A percentile compares a stretch with the other conserved stretches of the same genome.
phyloP scores from a whole-genome alignment of 2,888 invertebrate genomes.

The Oscheius myriophilus region DNA sequence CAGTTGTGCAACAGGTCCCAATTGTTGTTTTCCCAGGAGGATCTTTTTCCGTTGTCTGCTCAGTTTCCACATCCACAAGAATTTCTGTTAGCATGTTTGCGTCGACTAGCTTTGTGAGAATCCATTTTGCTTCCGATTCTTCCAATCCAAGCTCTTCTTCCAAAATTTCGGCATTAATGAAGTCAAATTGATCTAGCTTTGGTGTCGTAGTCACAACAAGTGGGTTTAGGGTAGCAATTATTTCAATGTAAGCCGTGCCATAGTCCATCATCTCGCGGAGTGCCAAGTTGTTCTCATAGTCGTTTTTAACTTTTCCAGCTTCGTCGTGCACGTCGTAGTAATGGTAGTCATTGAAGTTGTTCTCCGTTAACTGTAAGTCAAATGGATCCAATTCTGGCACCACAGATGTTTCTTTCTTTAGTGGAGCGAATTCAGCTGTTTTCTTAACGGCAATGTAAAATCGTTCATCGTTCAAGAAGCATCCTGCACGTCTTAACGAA shows the following conservation, averaged over 20 bases:
- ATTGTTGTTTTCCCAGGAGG: no score
- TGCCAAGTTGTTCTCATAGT: neutral
- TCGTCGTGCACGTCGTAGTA: constrained; percentile 12
- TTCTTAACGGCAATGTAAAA: constrained; percentile 12
- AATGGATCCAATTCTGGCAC: neutral
- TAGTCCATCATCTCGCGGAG: neutral
- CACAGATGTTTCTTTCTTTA: neutral
- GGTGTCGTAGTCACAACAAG: neutral
- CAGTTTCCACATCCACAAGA: neutral
- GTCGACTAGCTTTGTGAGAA: constrained; percentile 1
- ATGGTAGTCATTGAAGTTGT: neutral
- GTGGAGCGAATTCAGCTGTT: neutral
- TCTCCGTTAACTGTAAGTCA: neutral
- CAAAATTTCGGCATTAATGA: neutral
- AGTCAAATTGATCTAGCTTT: constrained; percentile 18
- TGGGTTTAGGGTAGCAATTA: constrained; percentile 1
- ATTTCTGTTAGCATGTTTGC: neutral
- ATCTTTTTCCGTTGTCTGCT: neutral
- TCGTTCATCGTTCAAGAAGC: constrained; percentile 9
- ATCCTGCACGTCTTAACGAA: constrained; percentile 15
- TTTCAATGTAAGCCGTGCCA: constrained; percentile 9
- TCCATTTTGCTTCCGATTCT: constrained; percentile 1
- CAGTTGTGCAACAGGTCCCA: neutral
- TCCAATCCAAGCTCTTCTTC: neutral
- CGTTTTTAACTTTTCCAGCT: neutral